These are phyloP conservation scores for Alethe diademata DNA, from an alignment of 2,113 vertebrate genomes.

Conservation along the genomic window DNA sequence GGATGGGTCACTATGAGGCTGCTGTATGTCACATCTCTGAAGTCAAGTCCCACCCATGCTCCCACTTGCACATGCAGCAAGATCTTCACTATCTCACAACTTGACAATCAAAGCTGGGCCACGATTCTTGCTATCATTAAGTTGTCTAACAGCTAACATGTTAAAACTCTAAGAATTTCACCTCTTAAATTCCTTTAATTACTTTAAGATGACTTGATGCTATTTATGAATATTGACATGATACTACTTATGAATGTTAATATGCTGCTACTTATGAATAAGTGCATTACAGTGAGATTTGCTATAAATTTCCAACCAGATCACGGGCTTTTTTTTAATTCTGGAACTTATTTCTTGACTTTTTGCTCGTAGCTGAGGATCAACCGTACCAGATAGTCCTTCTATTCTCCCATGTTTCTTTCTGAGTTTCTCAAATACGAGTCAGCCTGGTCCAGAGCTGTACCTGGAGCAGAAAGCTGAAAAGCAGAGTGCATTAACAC, in stretches of 20 bases:
- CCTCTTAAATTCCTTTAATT: neutral
- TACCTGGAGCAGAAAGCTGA: constrained; percentile 23
- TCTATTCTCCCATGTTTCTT: neutral
- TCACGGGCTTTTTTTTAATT: neutral
- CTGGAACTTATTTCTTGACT: neutral
- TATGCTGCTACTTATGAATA: neutral
- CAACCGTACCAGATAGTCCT: neutral
- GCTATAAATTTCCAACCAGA: neutral
- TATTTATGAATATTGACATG: neutral
- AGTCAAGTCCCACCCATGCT: rapidly evolving
- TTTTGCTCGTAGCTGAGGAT: neutral
- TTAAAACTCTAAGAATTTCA: constrained; percentile 7
- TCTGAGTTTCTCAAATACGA: neutral
- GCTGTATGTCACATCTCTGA: neutral
- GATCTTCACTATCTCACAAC: neutral
- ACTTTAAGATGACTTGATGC: neutral
- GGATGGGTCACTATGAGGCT: neutral
- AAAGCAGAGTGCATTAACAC: neutral
- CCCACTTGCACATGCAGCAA: neutral
- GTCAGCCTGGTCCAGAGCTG: neutral
- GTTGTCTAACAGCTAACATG: neutral
- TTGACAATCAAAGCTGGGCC: neutral
- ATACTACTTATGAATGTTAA: neutral
- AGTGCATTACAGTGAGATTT: neutral
- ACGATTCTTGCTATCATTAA: neutral